Evolutionary conservation across 2,113 vertebrate species (phyloP), one percentile per base, ranked within the genome.

Genomic region (Misgurnus anguillicaudatus): DNA sequence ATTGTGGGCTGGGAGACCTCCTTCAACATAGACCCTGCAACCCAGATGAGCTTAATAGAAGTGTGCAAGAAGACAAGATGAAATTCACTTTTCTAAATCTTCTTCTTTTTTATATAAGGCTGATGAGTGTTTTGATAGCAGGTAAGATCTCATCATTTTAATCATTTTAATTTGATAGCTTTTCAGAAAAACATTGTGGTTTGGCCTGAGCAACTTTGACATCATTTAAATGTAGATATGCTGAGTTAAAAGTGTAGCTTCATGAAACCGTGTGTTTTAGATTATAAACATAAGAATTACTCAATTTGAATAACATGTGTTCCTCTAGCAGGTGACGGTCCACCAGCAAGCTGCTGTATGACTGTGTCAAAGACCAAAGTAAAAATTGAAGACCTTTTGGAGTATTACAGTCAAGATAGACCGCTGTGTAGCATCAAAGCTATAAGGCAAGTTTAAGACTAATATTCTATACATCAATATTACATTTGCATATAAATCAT

Each of bases 1-100:
- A 31, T 48, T 70, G 79, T 75, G 75, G 83, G 31, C 53, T 81
- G n/a, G 81, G 21, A 78, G 83, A 84, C 69, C 83, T 84, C 58
- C 79, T 21, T 58, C n/a, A 17, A 6, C 38, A 47, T 21, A 57
- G 62, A 77, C 53, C 16, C 64, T 75, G 19, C 6, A 48, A 16
- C 8, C 0, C 19, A 7, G 24, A 13, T 48, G 45, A 3, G 11
- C 11, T 45, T 68, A 21, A 41, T 36, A 42, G 10, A 42, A 16
- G 19, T 14, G 24, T 36, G 4, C 13, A 21, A 38, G 45, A 24
- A n/a, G 19, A 47, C 68, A 75, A 69, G 62, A 84, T 84, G 82
- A 65, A 42, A 16, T 42, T 47, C 11, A 5, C 10, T 19, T 17
- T 62, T 0, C 11, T 39, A 13, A 5, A 10, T 2, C 0, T 11